phyloP scores from a whole-genome alignment of 2,113 vertebrate genomes.

The Notothenia rossii region DNA sequence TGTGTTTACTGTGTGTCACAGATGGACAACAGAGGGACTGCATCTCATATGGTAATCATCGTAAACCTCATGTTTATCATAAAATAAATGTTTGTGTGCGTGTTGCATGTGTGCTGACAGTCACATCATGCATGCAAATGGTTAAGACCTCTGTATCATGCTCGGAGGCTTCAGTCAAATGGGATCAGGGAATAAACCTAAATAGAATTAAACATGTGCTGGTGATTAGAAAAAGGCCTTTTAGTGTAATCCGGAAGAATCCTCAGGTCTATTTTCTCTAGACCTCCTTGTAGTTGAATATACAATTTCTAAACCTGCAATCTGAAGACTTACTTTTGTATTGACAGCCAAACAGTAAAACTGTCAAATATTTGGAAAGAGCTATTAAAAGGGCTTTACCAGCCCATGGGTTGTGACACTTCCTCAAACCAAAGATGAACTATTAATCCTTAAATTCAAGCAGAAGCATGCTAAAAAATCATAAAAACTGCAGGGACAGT shows the following conservation, averaged over 20 bases:
- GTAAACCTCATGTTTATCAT: constrained; percentile 28
- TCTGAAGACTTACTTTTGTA: neutral
- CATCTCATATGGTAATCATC: constrained; percentile 35
- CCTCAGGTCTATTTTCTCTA: neutral
- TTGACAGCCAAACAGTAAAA: constrained; percentile 13
- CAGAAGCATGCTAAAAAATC: constrained; percentile 22
- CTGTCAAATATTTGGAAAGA: neutral
- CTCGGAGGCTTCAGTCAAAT: neutral
- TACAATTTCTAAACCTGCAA: neutral
- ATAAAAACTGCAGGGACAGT: neutral
- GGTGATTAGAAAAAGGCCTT: constrained; percentile 11
- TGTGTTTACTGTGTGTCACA: constrained; percentile 17
- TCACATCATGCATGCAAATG: constrained; percentile 19
- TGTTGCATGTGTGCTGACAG: neutral
- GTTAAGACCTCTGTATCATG: neutral
- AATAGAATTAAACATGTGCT: constrained; percentile 20
- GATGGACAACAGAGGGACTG: constrained; percentile 34
- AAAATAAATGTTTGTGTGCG: constrained; percentile 1
- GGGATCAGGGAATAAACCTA: neutral
- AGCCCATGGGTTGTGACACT: constrained; percentile 1
- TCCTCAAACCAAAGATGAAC: neutral
- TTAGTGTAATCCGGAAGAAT: neutral
- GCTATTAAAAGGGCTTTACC: neutral
- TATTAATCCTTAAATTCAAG: constrained; percentile 30
- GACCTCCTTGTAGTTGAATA: neutral